phyloP scores from a whole-genome alignment of 2,797 vertebrate genomes.

The Hypotaenidia okinawae region DNA sequence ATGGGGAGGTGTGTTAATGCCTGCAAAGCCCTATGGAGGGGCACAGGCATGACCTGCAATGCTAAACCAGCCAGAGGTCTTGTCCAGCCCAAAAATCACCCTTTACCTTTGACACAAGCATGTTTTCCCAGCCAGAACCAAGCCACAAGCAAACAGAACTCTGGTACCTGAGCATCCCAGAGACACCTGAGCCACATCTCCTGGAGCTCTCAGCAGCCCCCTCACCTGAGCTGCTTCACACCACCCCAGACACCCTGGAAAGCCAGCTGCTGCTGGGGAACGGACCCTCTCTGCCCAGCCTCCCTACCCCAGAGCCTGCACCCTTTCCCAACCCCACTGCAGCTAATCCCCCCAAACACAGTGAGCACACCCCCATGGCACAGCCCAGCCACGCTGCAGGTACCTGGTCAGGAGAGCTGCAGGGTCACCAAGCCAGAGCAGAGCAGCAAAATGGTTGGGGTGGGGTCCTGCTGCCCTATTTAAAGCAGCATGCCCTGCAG shows the following conservation, averaged over 20 bases:
- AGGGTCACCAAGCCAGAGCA: accelerated
- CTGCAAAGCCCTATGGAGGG: neutral
- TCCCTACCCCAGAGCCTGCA: neutral
- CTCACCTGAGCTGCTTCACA: accelerated
- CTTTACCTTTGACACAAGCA: neutral
- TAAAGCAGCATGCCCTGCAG: neutral
- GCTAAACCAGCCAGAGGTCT: neutral
- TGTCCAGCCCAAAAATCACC: neutral
- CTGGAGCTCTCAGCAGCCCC: neutral
- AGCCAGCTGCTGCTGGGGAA: neutral
- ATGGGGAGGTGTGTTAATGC: accelerated
- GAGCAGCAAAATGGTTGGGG: accelerated
- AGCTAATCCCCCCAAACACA: neutral
- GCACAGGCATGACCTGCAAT: neutral
- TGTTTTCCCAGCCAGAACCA: accelerated
- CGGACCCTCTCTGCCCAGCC: accelerated
- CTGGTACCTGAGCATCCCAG: neutral
- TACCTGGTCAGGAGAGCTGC: neutral
- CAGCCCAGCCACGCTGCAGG: accelerated
- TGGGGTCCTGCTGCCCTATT: accelerated
- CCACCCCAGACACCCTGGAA: neutral
- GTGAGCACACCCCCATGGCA: accelerated
- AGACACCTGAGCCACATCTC: neutral
- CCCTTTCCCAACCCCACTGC: neutral
- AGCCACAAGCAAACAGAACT: neutral